Conservation (phyloP, 2,797 vertebrate species). For the Orestias chungarensis region DNA sequence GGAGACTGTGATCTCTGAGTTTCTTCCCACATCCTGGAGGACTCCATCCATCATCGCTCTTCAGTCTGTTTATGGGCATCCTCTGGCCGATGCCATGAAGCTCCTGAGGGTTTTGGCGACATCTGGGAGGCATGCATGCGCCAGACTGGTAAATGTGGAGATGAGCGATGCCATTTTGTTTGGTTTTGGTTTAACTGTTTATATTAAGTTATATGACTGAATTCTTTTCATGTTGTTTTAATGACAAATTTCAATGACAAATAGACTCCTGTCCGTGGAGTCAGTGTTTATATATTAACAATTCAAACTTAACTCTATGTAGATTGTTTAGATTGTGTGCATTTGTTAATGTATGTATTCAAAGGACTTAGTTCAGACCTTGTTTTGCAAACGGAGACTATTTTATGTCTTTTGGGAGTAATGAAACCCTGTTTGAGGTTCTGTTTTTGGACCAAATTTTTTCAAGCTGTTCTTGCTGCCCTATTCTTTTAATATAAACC, state of each 20-base stretch:
- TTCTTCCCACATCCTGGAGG: constrained; percentile 89
- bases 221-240: no score
- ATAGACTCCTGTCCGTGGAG: no score
- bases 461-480: no score
- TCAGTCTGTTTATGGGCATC: constrained; percentile 83
- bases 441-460: no score
- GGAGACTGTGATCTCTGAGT: constrained; percentile 88
- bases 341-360: background rate
- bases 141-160: constrained; percentile 85
- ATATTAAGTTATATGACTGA: no score
- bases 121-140: constrained; percentile 88
- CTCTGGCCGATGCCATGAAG: constrained; percentile 89
- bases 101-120: constrained; percentile 89
- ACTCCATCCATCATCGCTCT: constrained; percentile 58
- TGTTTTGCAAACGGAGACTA: no score
- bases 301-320: background rate
- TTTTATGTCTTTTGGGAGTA: no score
- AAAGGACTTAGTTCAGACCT: no score
- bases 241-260: no score
- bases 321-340: background rate
- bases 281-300: background rate
- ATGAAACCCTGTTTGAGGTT: no score
- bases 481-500: no score
- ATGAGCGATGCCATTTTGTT: background rate
- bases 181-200: no score